Evolutionary conservation across 2,888 invertebrate species (phyloP).

Genomic region (Theodoxus fluviatilis): DNA sequence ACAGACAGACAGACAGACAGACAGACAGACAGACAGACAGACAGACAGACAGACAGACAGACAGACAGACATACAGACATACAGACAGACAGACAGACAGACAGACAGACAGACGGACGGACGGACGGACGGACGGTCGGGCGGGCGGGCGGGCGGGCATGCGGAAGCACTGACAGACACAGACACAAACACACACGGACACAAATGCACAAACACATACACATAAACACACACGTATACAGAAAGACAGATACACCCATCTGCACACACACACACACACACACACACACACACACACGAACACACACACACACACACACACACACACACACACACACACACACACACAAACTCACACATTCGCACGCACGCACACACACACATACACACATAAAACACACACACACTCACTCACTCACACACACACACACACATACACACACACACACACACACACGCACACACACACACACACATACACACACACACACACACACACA

Average conservation of each 20-base stretch:
- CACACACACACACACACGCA: not conserved
- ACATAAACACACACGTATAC: not conserved
- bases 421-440: not conserved
- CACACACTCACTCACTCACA: not conserved
- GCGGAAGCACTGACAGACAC: not conserved
- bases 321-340: not conserved
- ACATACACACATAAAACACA: not conserved
- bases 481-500: not conserved
- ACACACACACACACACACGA: not conserved
- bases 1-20: not conserved
- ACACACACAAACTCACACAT: not conserved
- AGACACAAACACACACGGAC: not conserved
- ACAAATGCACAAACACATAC: not conserved
- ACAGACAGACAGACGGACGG: constrained; percentile 17
- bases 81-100: constrained; percentile 1
- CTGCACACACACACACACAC: not conserved
- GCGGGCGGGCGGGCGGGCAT: no score
- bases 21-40: not conserved
- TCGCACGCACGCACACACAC: not conserved
- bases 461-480: not conserved
- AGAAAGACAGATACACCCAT: no score
- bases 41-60: constrained; percentile 7
- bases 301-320: not conserved
- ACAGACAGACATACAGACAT: not conserved
- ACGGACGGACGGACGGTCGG: constrained; percentile 23